Percentiles rank a stretch among this genome's conserved stretches.
Evolutionary conservation across 2,113 vertebrate genomes (phyloP).

Genomic region (Tragelaphus scriptus): DNA sequence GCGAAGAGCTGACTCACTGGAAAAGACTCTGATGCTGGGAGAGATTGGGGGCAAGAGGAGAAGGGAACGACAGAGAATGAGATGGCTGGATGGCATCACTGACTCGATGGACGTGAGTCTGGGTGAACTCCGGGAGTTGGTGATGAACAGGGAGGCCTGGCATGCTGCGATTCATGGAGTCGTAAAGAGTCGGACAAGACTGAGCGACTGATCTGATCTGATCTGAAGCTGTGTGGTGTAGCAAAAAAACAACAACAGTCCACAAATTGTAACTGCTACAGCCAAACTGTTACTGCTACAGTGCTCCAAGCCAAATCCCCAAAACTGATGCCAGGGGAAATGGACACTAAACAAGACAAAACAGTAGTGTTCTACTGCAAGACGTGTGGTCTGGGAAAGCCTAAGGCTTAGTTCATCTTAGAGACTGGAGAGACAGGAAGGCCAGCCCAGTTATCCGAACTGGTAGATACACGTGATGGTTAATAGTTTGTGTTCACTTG

Average conservation of each 20-base stretch:
- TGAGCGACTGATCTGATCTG: too few relatives aligned
- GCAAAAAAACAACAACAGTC: background rate
- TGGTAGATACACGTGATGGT: background rate
- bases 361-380: background rate
- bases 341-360: background rate
- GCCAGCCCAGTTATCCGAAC: background rate
- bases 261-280: background rate
- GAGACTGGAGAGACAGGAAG: background rate
- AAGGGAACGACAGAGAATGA: too few relatives aligned
- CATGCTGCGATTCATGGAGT: too few relatives aligned
- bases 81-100: too few relatives aligned
- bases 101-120: too few relatives aligned
- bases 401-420: background rate
- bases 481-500: background rate
- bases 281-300: background rate
- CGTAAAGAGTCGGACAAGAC: too few relatives aligned
- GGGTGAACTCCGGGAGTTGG: too few relatives aligned
- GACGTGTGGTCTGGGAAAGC: background rate
- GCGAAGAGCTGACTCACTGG: too few relatives aligned
- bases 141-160: too few relatives aligned
- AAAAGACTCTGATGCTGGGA: too few relatives aligned
- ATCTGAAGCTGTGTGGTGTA: background rate
- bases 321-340: background rate
- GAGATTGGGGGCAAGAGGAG: too few relatives aligned
- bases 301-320: background rate